phyloP scores from a whole-genome alignment of 2,888 invertebrate species.

The Steinernema carpocapsae region DNA sequence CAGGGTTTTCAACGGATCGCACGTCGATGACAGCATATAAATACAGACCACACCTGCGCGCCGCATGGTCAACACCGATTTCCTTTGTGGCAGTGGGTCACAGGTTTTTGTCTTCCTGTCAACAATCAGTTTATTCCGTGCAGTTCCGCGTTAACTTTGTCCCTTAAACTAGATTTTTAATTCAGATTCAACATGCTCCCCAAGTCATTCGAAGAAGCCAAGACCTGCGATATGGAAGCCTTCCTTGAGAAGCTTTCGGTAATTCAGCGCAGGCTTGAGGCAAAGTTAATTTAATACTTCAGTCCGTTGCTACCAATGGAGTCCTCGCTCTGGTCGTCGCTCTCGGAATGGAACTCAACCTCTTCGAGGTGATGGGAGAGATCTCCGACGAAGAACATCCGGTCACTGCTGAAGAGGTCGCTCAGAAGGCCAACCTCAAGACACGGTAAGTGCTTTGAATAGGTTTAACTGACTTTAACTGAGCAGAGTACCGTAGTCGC shows the following conservation, averaged over 20 bases:
- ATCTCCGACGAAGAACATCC: neutral
- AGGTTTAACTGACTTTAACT: too few relatives aligned
- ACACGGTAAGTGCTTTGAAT: neutral
- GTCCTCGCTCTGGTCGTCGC: too few relatives aligned
- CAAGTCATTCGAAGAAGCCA: neutral
- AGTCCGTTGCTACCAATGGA: neutral
- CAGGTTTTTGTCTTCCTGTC: too few relatives aligned
- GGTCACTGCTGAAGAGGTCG: neutral
- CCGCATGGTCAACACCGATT: too few relatives aligned
- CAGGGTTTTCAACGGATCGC: too few relatives aligned
- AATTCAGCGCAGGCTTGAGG: too few relatives aligned
- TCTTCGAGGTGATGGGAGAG: neutral
- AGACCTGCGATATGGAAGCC: neutral
- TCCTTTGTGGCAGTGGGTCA: too few relatives aligned
- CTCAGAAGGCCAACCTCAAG: neutral
- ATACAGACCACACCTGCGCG: too few relatives aligned
- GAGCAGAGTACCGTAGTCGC: too few relatives aligned
- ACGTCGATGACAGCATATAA: too few relatives aligned
- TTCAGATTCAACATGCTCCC: neutral
- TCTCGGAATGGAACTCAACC: neutral
- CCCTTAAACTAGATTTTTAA: neutral
- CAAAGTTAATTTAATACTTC: neutral
- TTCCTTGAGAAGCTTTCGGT: neutral
- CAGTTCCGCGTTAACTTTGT: neutral
- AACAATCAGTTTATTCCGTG: neutral